phyloP scores from a whole-genome alignment of 2,113 vertebrate genomes.

The Bucco capensis region DNA sequence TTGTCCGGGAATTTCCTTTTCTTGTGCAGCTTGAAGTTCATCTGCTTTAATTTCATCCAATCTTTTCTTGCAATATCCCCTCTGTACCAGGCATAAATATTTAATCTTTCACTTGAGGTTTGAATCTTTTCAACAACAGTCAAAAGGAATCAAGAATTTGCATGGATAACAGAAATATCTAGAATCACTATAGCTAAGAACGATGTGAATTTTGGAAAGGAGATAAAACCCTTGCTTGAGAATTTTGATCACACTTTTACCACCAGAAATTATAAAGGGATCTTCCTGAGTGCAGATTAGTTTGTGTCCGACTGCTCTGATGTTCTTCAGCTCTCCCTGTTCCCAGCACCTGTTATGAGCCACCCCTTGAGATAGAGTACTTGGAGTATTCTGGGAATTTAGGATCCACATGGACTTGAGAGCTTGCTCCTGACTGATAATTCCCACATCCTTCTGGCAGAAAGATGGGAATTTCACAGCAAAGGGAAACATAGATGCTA shows the following conservation, averaged over 20 bases:
- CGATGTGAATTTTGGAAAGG: neutral
- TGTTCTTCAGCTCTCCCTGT: neutral
- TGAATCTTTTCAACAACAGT: neutral
- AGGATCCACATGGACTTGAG: neutral
- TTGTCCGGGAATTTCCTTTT: slow-evolving; percentile 39
- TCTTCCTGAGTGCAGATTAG: neutral
- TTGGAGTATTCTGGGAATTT: neutral
- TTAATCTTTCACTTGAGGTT: slow-evolving; percentile 33
- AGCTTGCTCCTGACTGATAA: neutral
- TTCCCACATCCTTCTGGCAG: neutral
- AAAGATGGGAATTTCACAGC: neutral
- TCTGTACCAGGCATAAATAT: slow-evolving; percentile 18
- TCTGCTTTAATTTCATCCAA: slow-evolving; percentile 11
- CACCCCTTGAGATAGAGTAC: neutral
- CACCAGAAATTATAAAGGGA: neutral
- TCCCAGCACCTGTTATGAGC: neutral
- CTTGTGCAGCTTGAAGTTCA: neutral
- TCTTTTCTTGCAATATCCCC: neutral
- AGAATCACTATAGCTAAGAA: neutral
- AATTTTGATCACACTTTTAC: neutral
- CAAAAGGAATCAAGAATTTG: neutral
- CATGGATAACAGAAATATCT: neutral
- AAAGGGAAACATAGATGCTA: neutral
- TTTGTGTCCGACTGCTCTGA: neutral
- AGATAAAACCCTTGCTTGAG: neutral